phyloP scores from a whole-genome alignment of 1,140 invertebrate genomes.

The Danaus plexippus region DNA sequence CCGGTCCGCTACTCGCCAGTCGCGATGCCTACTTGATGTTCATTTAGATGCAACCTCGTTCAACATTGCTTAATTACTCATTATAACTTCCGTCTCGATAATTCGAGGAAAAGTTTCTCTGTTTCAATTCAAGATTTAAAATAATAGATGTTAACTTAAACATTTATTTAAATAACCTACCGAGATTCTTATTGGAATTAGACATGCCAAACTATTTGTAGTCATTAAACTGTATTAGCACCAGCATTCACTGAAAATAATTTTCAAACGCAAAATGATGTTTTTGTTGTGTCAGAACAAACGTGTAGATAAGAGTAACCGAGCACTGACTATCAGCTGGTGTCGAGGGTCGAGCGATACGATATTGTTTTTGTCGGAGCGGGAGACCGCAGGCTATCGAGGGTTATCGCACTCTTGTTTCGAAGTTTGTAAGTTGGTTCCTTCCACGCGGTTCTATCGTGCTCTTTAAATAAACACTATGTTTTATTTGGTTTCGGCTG shows the following conservation, averaged over 20 bases:
- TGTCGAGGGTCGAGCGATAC: conserved; percentile 28
- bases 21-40: conserved; percentile 22
- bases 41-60: conserved; percentile 50
- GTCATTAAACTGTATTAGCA: too few species aligned
- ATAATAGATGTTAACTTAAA: too few species aligned
- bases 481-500: too few species aligned
- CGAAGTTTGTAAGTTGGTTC: conserved; percentile 8
- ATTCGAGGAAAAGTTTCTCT: too few species aligned
- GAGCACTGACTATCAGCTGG: conserved; percentile 22
- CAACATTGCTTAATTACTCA: conserved; percentile 40
- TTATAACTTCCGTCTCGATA: conserved; percentile 20
- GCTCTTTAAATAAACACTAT: neutral
- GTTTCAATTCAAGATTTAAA: too few species aligned
- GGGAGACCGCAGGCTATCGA: conserved; percentile 13
- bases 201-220: too few species aligned
- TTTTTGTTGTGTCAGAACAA: conserved; percentile 14
- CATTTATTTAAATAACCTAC: too few species aligned
- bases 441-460: conserved; percentile 8
- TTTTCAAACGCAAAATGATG: neutral
- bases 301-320: conserved; percentile 16
- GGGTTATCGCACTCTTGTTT: conserved; percentile 21
- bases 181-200: too few species aligned
- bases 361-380: conserved; percentile 25
- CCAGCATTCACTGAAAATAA: too few species aligned
- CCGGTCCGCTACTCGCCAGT: conserved; percentile 10